Evolutionary conservation across 2,888 invertebrate species (phyloP).

Genomic region (Trachelus iudaicus): DNA sequence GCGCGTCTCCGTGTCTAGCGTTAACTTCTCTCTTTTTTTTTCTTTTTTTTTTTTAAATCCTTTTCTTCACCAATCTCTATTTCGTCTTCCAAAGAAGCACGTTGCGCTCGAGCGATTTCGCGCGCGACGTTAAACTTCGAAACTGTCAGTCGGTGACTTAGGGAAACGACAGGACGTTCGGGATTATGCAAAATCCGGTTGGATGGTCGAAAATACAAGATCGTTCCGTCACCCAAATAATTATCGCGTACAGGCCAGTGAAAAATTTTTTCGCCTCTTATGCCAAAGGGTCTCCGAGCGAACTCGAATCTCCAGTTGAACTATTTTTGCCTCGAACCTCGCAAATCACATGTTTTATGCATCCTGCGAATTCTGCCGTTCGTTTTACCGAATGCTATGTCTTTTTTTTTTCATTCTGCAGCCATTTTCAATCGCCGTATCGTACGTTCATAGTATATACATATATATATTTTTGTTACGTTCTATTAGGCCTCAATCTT

Average conservation of each 20-base stretch:
- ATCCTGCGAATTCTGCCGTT: background rate
- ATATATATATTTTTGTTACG: background rate
- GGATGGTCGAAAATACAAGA: background rate
- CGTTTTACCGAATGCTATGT: slow-evolving; percentile 11
- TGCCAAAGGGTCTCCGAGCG: fast-evolving
- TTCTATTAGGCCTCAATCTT: background rate
- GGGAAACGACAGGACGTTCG: background rate
- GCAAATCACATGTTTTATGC: slow-evolving; percentile 15
- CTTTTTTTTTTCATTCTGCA: slow-evolving; percentile 12
- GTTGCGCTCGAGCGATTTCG: background rate
- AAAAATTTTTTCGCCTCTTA: background rate
- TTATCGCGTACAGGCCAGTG: background rate
- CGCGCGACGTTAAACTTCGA: background rate
- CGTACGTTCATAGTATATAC: too few species aligned
- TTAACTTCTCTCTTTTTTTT: too few species aligned
- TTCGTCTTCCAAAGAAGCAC: background rate
- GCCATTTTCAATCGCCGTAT: background rate
- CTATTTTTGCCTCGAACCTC: slow-evolving; percentile 16
- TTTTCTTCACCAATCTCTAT: background rate
- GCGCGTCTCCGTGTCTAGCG: background rate
- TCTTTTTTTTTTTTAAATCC: too few species aligned
- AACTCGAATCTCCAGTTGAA: slow-evolving; percentile 12
- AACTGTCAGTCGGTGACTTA: background rate
- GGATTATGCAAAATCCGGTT: background rate
- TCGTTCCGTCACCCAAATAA: background rate